A percentile compares a stretch with the other conserved stretches of the same genome.
These are phyloP conservation scores for Cossypha niveicapilla DNA, from an alignment of 2,797 vertebrate genomes.

Conservation along the genomic window DNA sequence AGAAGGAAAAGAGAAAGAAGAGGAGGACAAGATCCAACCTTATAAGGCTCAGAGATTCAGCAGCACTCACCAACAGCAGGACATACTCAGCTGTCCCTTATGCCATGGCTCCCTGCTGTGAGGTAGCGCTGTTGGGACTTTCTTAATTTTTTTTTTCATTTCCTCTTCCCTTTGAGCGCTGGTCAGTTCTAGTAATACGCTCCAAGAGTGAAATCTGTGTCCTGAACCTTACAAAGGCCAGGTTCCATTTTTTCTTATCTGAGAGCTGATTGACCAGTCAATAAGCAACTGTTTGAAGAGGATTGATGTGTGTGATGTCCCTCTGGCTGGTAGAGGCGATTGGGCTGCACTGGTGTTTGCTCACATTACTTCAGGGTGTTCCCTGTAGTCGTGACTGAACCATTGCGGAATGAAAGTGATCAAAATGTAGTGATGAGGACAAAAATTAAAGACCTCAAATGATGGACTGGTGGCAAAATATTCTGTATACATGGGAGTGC, in stretches of 20 bases:
- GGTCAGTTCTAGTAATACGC: background rate
- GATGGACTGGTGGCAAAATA: background rate
- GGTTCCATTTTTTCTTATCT: background rate
- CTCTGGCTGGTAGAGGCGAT: slow-evolving; percentile 38
- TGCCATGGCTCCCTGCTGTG: background rate
- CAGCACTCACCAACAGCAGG: background rate
- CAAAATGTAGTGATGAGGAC: background rate
- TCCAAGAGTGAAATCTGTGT: background rate
- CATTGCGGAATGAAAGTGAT: background rate
- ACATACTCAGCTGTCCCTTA: background rate
- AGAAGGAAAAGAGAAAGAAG: background rate
- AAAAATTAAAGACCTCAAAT: slow-evolving; percentile 16
- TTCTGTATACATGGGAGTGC: background rate
- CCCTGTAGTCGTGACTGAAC: background rate
- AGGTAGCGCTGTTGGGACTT: background rate
- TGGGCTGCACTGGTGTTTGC: slow-evolving; percentile 11
- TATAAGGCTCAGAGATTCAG: background rate
- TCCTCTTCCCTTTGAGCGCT: background rate
- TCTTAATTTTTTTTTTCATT: background rate
- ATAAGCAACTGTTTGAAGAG: slow-evolving; percentile 17
- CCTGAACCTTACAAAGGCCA: slow-evolving; percentile 4
- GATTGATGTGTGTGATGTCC: background rate
- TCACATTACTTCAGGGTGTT: background rate
- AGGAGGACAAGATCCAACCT: background rate
- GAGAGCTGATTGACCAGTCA: background rate